Base-by-base conservation (phyloP, 2,888 invertebrate genomes). In the Sphaerophoria rueppellii region DNA sequence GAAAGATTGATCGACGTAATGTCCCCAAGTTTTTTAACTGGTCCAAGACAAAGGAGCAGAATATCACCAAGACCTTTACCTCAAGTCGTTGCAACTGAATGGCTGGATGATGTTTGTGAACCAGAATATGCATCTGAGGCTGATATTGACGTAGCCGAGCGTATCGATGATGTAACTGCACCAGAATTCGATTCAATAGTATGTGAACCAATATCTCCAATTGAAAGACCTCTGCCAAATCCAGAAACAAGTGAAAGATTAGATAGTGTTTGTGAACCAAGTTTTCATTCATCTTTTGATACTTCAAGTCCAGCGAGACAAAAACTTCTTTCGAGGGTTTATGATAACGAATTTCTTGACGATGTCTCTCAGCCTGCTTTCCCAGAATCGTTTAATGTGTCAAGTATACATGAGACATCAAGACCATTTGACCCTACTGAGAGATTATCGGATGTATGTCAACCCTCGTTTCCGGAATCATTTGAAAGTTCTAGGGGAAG, bases 1-100 rank as follows among this genome's bases (percentile, higher is more conserved):
- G 74, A 74, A 58, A 65, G 37, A 12, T 48, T 74, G 9, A 57
- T 57, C 14, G 46, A 57, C 16, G 12, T 70, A 11, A 34, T 46
- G 14, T 46, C 43, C 9, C 70, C 70, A 43, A 6, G 40, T 2
- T 3, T 4, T 9, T 9, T 9, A 43, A 9, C 12, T 0, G 9
- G 11, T 11, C 2, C 43, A 43, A 43, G 43, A 43, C 43, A 43
- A 43, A 4, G 43, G 11, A 6, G 12, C 9, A 4, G 11, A 43
- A 40, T 11, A 16, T 40, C 6, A 16, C 4, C 16, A 43, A 60
- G 43, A 61, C 46, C 32, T 0, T 3, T 16, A 0, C 35, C 35
- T 16, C 37, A 11, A 65, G 7, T 35, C 4, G 16, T 16, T 0
- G 35, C 4, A 0, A 35, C 34, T 0, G 35, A 63, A 50, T 34